These are phyloP conservation scores for Cantharis rustica DNA, from an alignment of 2,888 invertebrate species.

Conservation along the genomic window DNA sequence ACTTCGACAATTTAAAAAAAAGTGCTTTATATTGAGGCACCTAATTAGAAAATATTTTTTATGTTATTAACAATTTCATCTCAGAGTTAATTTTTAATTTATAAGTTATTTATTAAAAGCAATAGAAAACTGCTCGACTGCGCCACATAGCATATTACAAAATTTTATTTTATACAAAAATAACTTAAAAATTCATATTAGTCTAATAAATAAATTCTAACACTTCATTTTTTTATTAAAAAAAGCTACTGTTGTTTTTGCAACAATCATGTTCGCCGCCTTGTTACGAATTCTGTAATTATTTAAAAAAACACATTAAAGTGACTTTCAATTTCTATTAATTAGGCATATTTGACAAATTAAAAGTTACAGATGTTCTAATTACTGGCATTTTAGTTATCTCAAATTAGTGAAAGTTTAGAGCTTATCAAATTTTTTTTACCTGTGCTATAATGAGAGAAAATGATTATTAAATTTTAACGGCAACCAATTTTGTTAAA, in stretches of 20 bases:
- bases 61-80: not conserved
- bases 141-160: not conserved
- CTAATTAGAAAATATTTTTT: not conserved
- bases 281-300: not conserved
- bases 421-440: not conserved
- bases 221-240: not conserved
- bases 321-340: not conserved
- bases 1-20: not conserved
- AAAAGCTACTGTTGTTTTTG: not conserved
- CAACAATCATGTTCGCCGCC: not conserved
- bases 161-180: not conserved
- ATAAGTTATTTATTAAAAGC: not conserved
- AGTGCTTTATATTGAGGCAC: not conserved
- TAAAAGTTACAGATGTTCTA: not conserved
- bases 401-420: not conserved
- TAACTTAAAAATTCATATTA: too few species aligned
- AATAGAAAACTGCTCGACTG: not conserved
- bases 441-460: not conserved
- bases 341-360: not conserved
- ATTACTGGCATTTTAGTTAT: not conserved
- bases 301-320: not conserved
- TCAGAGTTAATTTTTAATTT: not conserved
- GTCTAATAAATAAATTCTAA: not conserved
- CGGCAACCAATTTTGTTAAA: not conserved
- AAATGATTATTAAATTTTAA: not conserved